Conservation (phyloP, 2,113 vertebrate species). For the Gasterosteus aculeatus region DNA sequence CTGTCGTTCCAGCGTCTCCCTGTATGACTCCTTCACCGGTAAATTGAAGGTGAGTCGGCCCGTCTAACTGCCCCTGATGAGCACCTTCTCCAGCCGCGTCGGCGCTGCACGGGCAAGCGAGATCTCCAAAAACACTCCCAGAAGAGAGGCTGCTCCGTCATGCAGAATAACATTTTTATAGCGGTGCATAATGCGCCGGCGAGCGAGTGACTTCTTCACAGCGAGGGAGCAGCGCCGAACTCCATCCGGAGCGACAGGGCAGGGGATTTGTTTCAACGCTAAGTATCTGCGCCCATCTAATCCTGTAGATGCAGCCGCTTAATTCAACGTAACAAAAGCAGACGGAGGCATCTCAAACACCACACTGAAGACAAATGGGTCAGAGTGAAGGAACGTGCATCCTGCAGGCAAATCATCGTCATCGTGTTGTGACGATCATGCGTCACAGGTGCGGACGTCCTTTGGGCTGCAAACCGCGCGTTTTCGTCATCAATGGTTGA, state of each 20-base stretch:
- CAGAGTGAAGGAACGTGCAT: neutral
- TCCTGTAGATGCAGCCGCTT: conserved; percentile 11
- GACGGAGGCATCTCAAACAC: neutral
- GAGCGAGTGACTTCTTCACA: conserved; percentile 49
- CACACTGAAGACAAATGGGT: neutral
- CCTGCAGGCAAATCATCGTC: neutral
- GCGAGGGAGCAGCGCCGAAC: conserved; percentile 33
- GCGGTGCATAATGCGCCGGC: conserved; percentile 54
- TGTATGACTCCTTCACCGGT: conserved; percentile 25
- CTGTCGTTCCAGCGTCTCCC: conserved; percentile 5
- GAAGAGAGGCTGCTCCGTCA: conserved; percentile 55
- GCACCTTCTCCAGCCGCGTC: conserved; percentile 26
- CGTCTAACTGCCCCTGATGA: conserved; percentile 21
- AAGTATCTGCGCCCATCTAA: conserved; percentile 41
- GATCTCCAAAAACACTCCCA: conserved; percentile 37
- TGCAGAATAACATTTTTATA: conserved; percentile 67
- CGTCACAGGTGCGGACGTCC: neutral
- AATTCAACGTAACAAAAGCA: conserved; percentile 24
- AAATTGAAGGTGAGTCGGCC: conserved; percentile 30
- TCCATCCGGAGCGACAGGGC: conserved; percentile 43
- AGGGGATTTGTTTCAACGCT: conserved; percentile 51
- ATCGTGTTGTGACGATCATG: neutral
- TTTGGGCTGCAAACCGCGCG: neutral
- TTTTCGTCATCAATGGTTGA: neutral
- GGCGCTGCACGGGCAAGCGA: conserved; percentile 38